Evolutionary conservation across 1,140 invertebrate genomes (phyloP).

Genomic region (Globodera rostochiensis): DNA sequence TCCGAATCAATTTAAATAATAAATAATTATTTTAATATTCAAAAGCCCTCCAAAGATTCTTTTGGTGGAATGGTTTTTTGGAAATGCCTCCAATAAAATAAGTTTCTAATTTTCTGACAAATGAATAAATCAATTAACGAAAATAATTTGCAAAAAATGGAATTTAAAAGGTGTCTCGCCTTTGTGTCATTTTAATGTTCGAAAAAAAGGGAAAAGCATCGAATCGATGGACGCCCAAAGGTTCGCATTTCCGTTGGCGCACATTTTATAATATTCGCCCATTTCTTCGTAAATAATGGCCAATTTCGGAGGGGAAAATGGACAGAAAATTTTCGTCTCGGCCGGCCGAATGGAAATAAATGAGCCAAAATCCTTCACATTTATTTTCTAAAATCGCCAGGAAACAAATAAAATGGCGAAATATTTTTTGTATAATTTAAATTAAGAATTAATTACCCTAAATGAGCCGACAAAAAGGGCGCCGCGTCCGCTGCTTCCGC

Average conservation of each 20-base stretch:
- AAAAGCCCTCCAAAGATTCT: no score
- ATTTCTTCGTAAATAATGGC: neutral
- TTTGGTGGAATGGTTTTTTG: no score
- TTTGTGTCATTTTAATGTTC: no score
- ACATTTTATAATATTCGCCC: neutral
- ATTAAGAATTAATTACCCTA: constrained; percentile 7
- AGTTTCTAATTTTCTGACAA: no score
- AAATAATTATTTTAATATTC: no score
- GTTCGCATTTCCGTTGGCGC: neutral
- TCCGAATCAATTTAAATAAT: no score
- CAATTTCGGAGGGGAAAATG: neutral
- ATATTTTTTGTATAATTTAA: neutral
- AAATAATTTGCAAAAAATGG: no score
- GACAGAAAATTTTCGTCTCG: neutral
- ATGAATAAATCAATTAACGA: no score
- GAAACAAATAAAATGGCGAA: no score
- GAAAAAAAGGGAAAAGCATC: no score
- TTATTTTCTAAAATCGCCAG: neutral
- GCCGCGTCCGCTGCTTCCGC: constrained; percentile 21
- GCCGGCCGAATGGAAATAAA: neutral
- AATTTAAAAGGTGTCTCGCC: no score
- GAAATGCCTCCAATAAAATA: no score
- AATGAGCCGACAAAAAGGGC: constrained; percentile 18
- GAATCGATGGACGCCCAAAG: neutral
- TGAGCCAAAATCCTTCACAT: neutral